Evolutionary conservation across 2,888 invertebrate genomes (phyloP).

Genomic region (Hipparchia sbordonii): DNA sequence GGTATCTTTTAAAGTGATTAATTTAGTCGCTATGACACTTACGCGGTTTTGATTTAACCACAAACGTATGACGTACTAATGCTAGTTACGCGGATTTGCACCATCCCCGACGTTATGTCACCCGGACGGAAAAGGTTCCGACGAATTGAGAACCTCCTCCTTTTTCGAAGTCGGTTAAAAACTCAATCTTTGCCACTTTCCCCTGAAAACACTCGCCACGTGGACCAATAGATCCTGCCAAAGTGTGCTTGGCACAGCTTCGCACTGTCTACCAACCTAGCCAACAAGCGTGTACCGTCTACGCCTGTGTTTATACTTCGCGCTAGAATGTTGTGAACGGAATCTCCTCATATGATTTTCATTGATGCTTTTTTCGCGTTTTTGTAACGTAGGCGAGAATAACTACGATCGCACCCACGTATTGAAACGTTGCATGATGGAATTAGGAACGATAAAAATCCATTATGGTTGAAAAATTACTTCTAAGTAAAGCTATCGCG

Average conservation of each 20-base stretch:
- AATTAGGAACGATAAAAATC: not conserved
- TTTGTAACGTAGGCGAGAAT: constrained; percentile 27
- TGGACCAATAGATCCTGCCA: constrained; percentile 60
- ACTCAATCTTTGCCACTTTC: not conserved
- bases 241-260: constrained; percentile 55
- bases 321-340: constrained; percentile 31
- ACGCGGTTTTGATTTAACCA: no score
- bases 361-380: constrained; percentile 30
- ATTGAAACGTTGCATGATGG: not conserved
- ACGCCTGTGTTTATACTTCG: constrained; percentile 43
- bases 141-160: no score
- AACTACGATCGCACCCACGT: constrained; percentile 17
- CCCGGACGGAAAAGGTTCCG: no score
- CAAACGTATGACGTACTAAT: no score
- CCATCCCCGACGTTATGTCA: no score
- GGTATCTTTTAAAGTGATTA: no score
- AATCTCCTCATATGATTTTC: constrained; percentile 33
- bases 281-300: constrained; percentile 63
- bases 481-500: no score
- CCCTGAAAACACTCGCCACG: constrained; percentile 4
- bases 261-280: constrained; percentile 53
- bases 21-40: no score
- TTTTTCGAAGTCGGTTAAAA: not conserved
- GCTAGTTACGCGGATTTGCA: no score
- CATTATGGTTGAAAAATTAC: no score